Percentiles rank a stretch among this genome's conserved stretches.
These are phyloP conservation scores for Synanthedon vespiformis DNA, from an alignment of 2,888 invertebrate species.

Conservation along the genomic window DNA sequence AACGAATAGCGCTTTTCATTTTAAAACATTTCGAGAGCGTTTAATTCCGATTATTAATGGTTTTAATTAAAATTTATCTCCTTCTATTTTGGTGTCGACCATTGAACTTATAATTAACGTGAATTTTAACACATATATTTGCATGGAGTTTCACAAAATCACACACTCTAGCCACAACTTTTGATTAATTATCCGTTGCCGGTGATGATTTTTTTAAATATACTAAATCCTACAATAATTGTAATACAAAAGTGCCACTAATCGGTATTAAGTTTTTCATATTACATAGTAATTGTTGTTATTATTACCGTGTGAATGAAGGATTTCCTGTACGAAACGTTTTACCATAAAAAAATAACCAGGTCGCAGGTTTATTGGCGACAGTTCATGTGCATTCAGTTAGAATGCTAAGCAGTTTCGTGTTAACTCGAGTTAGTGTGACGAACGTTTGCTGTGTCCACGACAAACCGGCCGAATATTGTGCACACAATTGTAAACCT, in stretches of 20 bases:
- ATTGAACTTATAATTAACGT: constrained; percentile 29
- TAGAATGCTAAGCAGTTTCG: constrained; percentile 65
- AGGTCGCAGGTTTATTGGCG: constrained; percentile 59
- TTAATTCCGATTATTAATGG: constrained; percentile 55
- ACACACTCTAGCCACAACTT: no score
- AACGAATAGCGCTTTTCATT: constrained; percentile 38
- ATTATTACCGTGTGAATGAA: constrained; percentile 41
- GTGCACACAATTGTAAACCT: background rate
- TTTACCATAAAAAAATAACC: constrained; percentile 46
- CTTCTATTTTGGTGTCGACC: constrained; percentile 50
- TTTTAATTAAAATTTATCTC: constrained; percentile 60
- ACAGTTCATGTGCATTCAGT: constrained; percentile 47
- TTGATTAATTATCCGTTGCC: no score
- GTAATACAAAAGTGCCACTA: no score
- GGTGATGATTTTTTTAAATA: no score
- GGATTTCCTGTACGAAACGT: constrained; percentile 38
- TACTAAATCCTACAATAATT: no score
- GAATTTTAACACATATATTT: no score
- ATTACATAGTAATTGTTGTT: background rate
- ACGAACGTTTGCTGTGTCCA: constrained; percentile 26
- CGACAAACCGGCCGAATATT: constrained; percentile 17
- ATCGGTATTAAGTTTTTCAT: no score
- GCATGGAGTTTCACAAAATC: no score
- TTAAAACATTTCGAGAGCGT: constrained; percentile 39
- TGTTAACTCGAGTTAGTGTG: constrained; percentile 39